phyloP scores from a whole-genome alignment of 2,888 invertebrate genomes.

The Elgonia sp. region DNA sequence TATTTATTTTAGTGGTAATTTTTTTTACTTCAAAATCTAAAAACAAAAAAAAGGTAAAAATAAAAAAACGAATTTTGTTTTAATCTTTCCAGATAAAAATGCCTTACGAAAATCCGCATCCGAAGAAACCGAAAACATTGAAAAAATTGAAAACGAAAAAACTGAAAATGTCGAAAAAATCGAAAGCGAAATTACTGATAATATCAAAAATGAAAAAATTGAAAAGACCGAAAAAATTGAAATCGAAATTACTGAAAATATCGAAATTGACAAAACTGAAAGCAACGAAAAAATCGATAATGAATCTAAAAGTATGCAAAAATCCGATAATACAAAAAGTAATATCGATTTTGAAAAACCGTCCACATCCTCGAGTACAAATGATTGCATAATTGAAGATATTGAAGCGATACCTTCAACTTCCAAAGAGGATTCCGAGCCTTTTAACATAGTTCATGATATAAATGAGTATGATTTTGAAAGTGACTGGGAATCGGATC shows the following conservation, averaged over 20 bases:
- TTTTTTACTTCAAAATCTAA: not conserved
- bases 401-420: conserved; percentile 64
- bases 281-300: too few relatives aligned
- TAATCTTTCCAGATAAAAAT: conserved; percentile 78
- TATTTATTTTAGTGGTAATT: conserved; percentile 89
- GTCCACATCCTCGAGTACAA: conserved; percentile 14
- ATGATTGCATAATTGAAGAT: conserved; percentile 22
- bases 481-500: conserved; percentile 79
- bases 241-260: too few relatives aligned
- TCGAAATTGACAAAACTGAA: too few relatives aligned
- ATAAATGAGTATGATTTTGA: conserved; percentile 79
- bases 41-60: not conserved
- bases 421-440: conserved; percentile 40
- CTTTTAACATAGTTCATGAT: conserved; percentile 72
- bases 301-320: not conserved
- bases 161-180: too few relatives aligned
- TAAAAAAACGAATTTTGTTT: not conserved
- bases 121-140: not conserved
- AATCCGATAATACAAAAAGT: not conserved
- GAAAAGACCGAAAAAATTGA: too few relatives aligned
- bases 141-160: too few relatives aligned
- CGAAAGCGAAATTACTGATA: too few relatives aligned
- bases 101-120: conserved; percentile 53
- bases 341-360: conserved; percentile 13
- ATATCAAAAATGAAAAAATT: too few relatives aligned